Base-by-base conservation (phyloP, 2,888 invertebrate genomes). In the Yponomeuta evonymella region DNA sequence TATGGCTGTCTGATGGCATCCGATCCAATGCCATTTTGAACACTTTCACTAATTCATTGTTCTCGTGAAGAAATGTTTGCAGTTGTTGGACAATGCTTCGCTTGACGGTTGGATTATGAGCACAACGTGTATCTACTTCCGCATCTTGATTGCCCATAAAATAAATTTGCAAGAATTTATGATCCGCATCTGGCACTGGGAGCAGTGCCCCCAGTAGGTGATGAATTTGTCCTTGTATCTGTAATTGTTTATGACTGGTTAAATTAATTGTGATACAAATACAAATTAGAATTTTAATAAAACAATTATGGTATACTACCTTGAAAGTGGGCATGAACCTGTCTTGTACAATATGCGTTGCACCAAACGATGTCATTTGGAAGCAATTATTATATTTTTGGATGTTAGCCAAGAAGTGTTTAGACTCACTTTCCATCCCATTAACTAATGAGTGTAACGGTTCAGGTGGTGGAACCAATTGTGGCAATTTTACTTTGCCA, bases 91-190 rank as follows among this genome's bases (percentile, higher is more conserved):
- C 74, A 72, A 76, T 74, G 23, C 23, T 23, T 23, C 23, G 23
- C 23, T 23, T 75, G 75, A 74, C 70, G 74, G 73, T 74, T 23
- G 73, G 70, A 65, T 74, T 43, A 11, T 64, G 63, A 6, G 48
- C 10, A 30, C 43, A 67, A 12, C 67, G 33, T 9, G 43, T 29
- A n/a, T 43, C 6, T 67, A 23, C 67, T 48, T 67, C 48, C 23
- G 4, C 9, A 67, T 78, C 76, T 48, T 72, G 77, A 51, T 75
- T 69, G 6, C 71, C 73, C 73, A 81, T 75, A 69, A 79, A 79
- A 76, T 81, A 80, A 68, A 80, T 76, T 72, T 82, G 79, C 71
- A 80, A 65, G 65, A 76, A 82, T 67, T 79, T 71, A 12, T 77
- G 76, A n/a, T 73, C 67, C 72, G 73, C 71, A 8, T 76, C 75